Base-by-base conservation (phyloP, 2,797 vertebrate species). In the Sebastes cheni region DNA sequence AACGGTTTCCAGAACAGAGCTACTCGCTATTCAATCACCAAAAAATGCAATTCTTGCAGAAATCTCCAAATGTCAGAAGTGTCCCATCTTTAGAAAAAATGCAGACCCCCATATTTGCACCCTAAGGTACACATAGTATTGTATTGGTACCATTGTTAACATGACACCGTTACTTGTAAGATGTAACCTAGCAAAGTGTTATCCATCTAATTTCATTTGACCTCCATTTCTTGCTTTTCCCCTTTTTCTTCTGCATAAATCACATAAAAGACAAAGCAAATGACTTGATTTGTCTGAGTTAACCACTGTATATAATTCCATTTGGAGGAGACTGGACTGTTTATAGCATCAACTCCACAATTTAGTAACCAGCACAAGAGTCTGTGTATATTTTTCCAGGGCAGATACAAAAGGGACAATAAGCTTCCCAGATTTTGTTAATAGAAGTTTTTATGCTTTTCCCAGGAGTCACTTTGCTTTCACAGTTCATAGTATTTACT, bases 241-340 rank as follows among this genome's bases (percentile, higher is more conserved):
- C 46, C 18, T 50, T 32, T 61, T n/a, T 61, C 5, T 61, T 11
- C 16, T 60, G 9, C 18, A 16, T 61, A 10, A 61, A n/a, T n/a
- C 10, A 6, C 4, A 34, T 34, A 61, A 34, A 61, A 61, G 18
- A n/a, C 8, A 34, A 60, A 60, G 8, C 58, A 30, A 60, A 60
- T 8, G 6, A 14, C 29, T 62, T 8, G 3, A 22, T 36, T 64
- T 64, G 11, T 64, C 14, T 29, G 3, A 66, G 25, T 42, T 50
- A 50, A 30, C 2, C 25, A 56, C 65, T 82, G 68, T 77, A 82
- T 69, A 78, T 83, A 69, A 79, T 74, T 73, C 72, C 70, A 75
- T 42, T 58, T 54, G 10, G 73, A 84, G 10, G 75, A 84, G 70
- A 80, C 59, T 5, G 36, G 54, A 79, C 67, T 61, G 39, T 84